Evolutionary conservation across 1,140 invertebrate species (phyloP), one percentile per base, ranked within the genome.

Genomic region (Acyrthosiphon pisum): DNA sequence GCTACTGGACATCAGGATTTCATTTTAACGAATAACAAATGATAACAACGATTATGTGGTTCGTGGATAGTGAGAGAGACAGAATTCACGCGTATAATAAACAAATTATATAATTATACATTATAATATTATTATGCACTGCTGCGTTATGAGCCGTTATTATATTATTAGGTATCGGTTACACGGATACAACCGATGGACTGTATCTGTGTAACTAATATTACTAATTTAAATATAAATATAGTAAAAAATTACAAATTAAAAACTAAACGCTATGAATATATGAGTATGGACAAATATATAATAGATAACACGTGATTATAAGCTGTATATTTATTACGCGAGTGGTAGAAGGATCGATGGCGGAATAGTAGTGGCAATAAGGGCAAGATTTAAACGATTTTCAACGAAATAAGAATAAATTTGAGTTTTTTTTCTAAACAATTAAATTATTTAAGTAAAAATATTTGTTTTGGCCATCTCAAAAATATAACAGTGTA

Each of bases 401-500:
- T 37, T 37, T 68, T 76, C 4, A 8, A 83, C 20, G 20, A 83
- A 83, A 83, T 37, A 83, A 83, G n/a, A 83, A 83, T 8, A 83
- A 83, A 83, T 35, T 0, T 1, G 35, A 76, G 35, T 18, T 46
- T 44, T 86, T 44, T 86, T 44, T 86, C 2, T 9, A 18, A 53
- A 22, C 48, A 90, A 90, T 90, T 90, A 23, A 53, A 90, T 90
- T 90, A 56, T 90, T 41, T 60, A 90, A 90, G 41, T 90, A 37
- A 26, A 90, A 90, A 87, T 90, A 41, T 60, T 41, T 6, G 60
- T 76, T 50, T 60, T 60, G 89, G 53, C 89, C 89, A 90, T 90
- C 89, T 90, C 89, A 90, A 90, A 76, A 90, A 90, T 60, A 90
- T 60, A 60, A 56, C 50, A 60, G 88, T 90, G 48, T 37, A 83